These are phyloP conservation scores for Halocynthia aurantium DNA, from an alignment of 23 tunicate species.

Conservation along the genomic window DNA sequence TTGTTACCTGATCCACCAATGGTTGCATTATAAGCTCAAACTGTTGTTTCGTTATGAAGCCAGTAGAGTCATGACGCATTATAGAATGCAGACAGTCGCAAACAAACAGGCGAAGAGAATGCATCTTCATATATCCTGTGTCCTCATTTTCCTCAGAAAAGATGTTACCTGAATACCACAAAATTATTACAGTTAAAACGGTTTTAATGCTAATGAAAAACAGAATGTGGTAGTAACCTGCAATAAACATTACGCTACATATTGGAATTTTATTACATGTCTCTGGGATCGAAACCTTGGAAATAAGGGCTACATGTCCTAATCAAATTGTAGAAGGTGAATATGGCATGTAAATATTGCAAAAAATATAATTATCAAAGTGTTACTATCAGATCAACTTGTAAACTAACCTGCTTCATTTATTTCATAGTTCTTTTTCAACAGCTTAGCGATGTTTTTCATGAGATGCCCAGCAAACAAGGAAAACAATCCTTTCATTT, in stretches of 20 bases:
- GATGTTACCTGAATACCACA: slow-evolving; percentile 5
- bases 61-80: slow-evolving; percentile 9
- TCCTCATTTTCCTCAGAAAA: background rate
- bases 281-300: too few species aligned
- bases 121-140: background rate
- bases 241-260: too few species aligned
- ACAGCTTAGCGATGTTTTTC: slow-evolving; percentile 6
- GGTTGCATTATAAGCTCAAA: slow-evolving; percentile 37
- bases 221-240: background rate
- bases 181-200: background rate
- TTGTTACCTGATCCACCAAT: slow-evolving; percentile 43
- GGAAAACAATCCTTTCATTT: slow-evolving; percentile 38
- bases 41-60: slow-evolving; percentile 33
- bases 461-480: slow-evolving; percentile 34
- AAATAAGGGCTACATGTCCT: too few species aligned
- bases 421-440: background rate
- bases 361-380: background rate
- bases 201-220: background rate
- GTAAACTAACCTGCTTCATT: background rate
- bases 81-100: background rate
- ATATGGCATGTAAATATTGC: background rate
- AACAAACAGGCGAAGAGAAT: background rate
- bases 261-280: too few species aligned
- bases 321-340: background rate
- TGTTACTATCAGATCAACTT: too few species aligned